phyloP scores from a whole-genome alignment of 2,888 invertebrate genomes.

The Neoscelio sp. region DNA sequence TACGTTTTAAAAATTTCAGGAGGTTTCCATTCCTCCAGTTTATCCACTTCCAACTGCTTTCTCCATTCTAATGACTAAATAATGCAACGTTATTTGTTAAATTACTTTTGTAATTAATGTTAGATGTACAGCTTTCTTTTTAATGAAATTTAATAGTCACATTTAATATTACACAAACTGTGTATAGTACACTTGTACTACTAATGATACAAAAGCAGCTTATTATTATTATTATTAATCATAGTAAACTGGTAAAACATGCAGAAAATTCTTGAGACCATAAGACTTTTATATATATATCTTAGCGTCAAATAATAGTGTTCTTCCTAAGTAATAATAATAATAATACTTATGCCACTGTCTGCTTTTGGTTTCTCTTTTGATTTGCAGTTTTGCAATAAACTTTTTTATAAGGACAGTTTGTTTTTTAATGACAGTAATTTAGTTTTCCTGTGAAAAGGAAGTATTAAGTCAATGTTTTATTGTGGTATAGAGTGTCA shows the following conservation, averaged over 20 bases:
- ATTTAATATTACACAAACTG: too few relatives aligned
- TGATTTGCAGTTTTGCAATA: conserved; percentile 5
- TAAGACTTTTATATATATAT: conserved; percentile 6
- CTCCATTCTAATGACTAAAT: conserved; percentile 89
- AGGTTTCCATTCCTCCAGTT: conserved; percentile 87
- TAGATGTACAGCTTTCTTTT: too few relatives aligned
- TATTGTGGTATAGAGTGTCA: too few relatives aligned
- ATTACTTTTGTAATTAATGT: conserved; percentile 9
- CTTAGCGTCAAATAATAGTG: conserved; percentile 5
- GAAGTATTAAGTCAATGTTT: too few relatives aligned
- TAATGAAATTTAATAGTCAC: too few relatives aligned
- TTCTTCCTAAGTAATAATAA: conserved; percentile 1
- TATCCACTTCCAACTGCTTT: conserved; percentile 90
- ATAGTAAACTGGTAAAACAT: conserved; percentile 17
- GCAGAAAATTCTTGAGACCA: conserved; percentile 4
- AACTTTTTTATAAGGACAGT: too few relatives aligned
- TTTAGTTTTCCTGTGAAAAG: too few relatives aligned
- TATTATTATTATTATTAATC: conserved; percentile 4
- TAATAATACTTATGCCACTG: too few relatives aligned
- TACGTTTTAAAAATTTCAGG: conserved; percentile 89
- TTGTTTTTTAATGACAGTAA: too few relatives aligned
- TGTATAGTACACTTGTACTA: too few relatives aligned
- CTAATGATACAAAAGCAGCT: background rate
- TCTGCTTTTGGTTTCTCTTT: conserved; percentile 18
- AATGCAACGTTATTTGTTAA: conserved; percentile 1